phyloP scores from a whole-genome alignment of 2,888 invertebrate species.

The Pycnomerus fuliginosus region DNA sequence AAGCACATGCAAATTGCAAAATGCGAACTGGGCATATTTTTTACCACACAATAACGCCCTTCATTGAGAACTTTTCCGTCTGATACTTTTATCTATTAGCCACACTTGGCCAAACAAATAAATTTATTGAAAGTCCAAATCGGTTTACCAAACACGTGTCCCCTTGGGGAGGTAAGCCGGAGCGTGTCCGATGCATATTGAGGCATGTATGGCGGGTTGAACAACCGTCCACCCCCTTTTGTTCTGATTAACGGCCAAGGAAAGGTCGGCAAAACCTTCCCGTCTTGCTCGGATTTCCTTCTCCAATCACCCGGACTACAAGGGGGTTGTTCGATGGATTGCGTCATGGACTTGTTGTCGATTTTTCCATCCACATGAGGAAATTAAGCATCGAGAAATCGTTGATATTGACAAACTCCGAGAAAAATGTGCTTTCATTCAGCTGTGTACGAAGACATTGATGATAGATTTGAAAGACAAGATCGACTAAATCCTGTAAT shows the following conservation, averaged over 20 bases:
- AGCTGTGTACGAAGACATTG: too few relatives aligned
- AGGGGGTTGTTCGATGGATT: slow-evolving; percentile 37
- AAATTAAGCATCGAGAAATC: too few relatives aligned
- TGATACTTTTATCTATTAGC: too few relatives aligned
- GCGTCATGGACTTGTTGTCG: slow-evolving; percentile 35
- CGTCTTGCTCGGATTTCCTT: slow-evolving; percentile 34
- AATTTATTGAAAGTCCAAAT: too few relatives aligned
- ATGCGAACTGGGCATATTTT: slow-evolving; percentile 8
- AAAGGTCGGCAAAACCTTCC: slow-evolving; percentile 35
- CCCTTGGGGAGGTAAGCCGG: slow-evolving; percentile 10
- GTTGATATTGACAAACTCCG: too few relatives aligned
- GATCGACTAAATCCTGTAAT: too few relatives aligned
- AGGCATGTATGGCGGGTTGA: slow-evolving; percentile 19
- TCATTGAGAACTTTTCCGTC: too few relatives aligned
- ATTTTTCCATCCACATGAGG: not conserved
- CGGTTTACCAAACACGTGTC: too few relatives aligned
- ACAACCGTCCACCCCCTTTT: slow-evolving; percentile 12
- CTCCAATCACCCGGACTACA: slow-evolving; percentile 38
- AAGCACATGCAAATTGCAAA: slow-evolving; percentile 20
- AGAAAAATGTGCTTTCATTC: too few relatives aligned
- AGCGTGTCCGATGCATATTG: slow-evolving; percentile 19
- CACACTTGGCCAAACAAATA: too few relatives aligned
- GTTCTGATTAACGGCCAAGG: slow-evolving; percentile 34
- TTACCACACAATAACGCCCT: too few relatives aligned
- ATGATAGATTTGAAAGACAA: too few relatives aligned